Conservation (phyloP, 2,113 vertebrate species). For the Puma concolor region DNA sequence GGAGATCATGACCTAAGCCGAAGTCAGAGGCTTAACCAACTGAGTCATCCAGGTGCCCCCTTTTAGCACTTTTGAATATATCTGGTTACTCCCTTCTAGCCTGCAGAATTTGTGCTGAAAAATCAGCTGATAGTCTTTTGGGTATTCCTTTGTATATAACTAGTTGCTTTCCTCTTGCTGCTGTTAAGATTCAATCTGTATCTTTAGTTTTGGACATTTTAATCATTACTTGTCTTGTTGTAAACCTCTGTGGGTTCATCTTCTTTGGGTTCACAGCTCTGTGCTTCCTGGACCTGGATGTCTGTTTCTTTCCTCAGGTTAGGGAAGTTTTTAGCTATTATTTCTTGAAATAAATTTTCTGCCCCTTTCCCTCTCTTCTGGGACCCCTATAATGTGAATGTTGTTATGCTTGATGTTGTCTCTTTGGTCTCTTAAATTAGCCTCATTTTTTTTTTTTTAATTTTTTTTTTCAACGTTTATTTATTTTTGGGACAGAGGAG, state of each 20-base stretch:
- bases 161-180: neutral
- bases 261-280: neutral
- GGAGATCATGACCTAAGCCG: neutral
- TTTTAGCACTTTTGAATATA: neutral
- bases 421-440: neutral
- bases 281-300: neutral
- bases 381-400: neutral
- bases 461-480: too few species aligned
- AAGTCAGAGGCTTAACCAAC: neutral
- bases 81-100: neutral
- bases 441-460: neutral
- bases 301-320: neutral
- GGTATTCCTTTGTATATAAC: neutral
- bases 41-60: neutral
- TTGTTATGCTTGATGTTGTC: neutral
- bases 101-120: neutral
- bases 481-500: too few species aligned
- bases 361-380: neutral
- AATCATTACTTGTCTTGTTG: neutral
- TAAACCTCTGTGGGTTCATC: neutral
- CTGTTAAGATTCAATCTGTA: neutral
- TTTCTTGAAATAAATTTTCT: neutral
- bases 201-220: neutral
- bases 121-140: neutral
- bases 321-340: neutral